These are phyloP conservation scores for Melikaiella ostensackeni DNA, from an alignment of 2,888 invertebrate species.

Conservation along the genomic window DNA sequence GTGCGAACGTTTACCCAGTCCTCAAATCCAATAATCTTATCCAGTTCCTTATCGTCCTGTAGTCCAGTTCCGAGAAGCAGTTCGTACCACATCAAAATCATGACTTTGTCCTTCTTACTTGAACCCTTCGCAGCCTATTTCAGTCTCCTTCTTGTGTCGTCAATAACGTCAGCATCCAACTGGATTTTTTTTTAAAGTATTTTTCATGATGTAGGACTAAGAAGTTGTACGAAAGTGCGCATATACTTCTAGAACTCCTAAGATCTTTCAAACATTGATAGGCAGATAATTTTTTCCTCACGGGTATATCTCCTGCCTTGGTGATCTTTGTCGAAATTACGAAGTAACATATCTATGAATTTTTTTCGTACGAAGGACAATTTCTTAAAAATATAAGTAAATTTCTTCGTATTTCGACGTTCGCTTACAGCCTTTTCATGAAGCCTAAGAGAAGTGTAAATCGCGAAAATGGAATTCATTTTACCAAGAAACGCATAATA, in stretches of 20 bases:
- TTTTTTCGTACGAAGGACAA: neutral
- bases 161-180: constrained; percentile 42
- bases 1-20: neutral
- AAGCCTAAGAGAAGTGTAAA: too few relatives aligned
- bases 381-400: too few relatives aligned
- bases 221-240: constrained; percentile 43
- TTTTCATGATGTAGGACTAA: constrained; percentile 27
- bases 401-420: too few relatives aligned
- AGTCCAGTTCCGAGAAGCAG: constrained; percentile 42
- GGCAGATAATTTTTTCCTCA: constrained; percentile 41
- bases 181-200: constrained; percentile 36
- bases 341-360: neutral
- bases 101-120: constrained; percentile 44
- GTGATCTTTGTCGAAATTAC: neutral
- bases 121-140: constrained; percentile 36
- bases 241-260: constrained; percentile 42
- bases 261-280: constrained; percentile 45
- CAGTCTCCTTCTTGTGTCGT: constrained; percentile 32
- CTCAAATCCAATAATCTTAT: constrained; percentile 8
- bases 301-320: neutral
- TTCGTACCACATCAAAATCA: constrained; percentile 49
- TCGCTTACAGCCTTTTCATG: too few relatives aligned
- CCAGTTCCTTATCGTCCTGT: constrained; percentile 23
- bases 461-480: too few relatives aligned
- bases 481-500: too few relatives aligned